Conservation (phyloP, 2,888 invertebrate genomes). For the Metellina segmentata region DNA sequence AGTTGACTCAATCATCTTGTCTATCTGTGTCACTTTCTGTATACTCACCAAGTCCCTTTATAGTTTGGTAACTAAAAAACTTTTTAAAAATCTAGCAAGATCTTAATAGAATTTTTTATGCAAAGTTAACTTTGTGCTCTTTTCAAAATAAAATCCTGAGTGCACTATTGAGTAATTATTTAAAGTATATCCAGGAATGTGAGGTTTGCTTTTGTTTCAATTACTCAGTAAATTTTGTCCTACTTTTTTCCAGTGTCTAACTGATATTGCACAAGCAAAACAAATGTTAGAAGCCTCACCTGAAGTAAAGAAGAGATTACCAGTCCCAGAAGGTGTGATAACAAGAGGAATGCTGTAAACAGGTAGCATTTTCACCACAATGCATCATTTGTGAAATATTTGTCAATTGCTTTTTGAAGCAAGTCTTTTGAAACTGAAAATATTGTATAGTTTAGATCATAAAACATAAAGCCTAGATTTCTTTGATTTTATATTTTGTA, state of each 20-base stretch:
- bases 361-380: background rate
- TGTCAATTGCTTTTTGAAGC: background rate
- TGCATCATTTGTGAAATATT: background rate
- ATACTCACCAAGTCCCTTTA: too few relatives aligned
- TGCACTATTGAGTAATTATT: too few relatives aligned
- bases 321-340: conserved; percentile 67
- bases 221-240: background rate
- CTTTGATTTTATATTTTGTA: too few relatives aligned
- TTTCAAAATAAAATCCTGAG: too few relatives aligned
- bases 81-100: too few relatives aligned
- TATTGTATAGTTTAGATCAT: background rate
- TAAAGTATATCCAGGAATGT: too few relatives aligned
- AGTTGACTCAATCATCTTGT: too few relatives aligned
- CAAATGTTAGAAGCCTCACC: conserved; percentile 55
- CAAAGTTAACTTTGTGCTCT: too few relatives aligned
- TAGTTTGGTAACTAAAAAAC: too few relatives aligned
- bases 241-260: conserved; percentile 70
- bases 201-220: background rate
- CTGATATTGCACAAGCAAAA: conserved; percentile 73
- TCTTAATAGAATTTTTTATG: too few relatives aligned
- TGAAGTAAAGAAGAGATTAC: conserved; percentile 40
- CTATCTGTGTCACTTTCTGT: too few relatives aligned
- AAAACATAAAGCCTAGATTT: too few relatives aligned
- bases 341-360: conserved; percentile 77
- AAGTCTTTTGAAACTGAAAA: background rate